These are phyloP conservation scores for Neotoma lepida DNA, from an alignment of 2,113 vertebrate species.

Conservation along the genomic window DNA sequence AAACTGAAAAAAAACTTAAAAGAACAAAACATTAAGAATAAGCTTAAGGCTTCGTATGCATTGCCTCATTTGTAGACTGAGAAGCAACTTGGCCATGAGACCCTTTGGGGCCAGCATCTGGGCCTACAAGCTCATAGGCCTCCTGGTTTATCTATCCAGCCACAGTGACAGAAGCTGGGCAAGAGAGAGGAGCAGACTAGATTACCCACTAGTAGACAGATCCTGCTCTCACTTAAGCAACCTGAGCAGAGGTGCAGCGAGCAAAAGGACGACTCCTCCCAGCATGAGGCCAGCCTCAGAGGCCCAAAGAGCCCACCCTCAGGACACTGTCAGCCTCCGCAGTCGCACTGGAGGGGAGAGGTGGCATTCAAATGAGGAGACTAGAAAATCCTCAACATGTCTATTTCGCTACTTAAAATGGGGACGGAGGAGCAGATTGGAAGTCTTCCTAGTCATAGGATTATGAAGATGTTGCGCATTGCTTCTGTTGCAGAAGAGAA, in stretches of 20 bases:
- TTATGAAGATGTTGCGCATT: background rate
- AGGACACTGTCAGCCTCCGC: background rate
- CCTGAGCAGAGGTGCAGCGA: background rate
- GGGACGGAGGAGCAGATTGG: background rate
- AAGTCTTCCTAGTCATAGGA: background rate
- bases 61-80: background rate
- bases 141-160: background rate
- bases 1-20: background rate
- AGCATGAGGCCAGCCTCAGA: fast-evolving
- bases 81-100: background rate
- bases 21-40: background rate
- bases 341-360: fast-evolving
- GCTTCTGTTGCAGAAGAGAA: background rate
- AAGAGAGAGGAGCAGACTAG: background rate
- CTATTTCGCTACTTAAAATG: background rate
- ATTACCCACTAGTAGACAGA: background rate
- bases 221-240: background rate
- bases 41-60: background rate
- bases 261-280: background rate
- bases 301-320: background rate
- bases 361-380: background rate
- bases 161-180: background rate
- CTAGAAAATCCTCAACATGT: background rate
- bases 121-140: background rate
- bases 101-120: no score